These are phyloP conservation scores for Zosterops lateralis DNA, from an alignment of 2,113 vertebrate species.

Conservation along the genomic window DNA sequence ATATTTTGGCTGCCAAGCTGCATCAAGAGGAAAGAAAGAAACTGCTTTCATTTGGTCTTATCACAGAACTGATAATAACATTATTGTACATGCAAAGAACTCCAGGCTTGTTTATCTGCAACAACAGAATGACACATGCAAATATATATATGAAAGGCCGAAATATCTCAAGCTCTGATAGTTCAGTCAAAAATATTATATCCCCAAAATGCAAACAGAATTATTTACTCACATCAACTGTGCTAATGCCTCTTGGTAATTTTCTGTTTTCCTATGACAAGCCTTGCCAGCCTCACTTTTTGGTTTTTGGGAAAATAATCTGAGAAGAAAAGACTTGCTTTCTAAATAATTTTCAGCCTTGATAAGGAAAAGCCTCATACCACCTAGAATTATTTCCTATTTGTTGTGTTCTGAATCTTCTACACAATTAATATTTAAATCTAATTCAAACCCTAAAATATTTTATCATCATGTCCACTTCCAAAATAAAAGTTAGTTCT, in stretches of 20 bases:
- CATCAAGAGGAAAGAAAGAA: neutral
- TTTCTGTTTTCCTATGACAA: slow-evolving; percentile 15
- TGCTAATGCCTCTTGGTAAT: neutral
- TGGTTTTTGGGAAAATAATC: neutral
- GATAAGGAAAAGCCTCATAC: neutral
- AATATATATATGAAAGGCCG: slow-evolving; percentile 31
- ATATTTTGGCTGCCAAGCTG: slow-evolving; percentile 33
- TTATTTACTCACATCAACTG: neutral
- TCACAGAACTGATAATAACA: neutral
- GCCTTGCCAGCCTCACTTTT: neutral
- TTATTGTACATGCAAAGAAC: slow-evolving; percentile 34
- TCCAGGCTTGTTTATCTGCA: slow-evolving; percentile 1
- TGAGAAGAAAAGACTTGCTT: neutral
- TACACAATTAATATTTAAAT: neutral
- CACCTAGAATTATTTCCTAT: neutral
- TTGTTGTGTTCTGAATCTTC: neutral
- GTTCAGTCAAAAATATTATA: slow-evolving; percentile 17
- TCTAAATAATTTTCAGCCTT: neutral
- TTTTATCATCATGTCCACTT: neutral
- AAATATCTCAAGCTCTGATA: neutral
- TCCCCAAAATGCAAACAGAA: neutral
- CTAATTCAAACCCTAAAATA: neutral
- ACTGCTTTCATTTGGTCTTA: slow-evolving; percentile 20
- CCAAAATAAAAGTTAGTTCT: neutral
- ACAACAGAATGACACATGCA: slow-evolving; percentile 15